Percentiles rank a stretch among this genome's conserved stretches.
Evolutionary conservation across 2,888 invertebrate species (phyloP).

Genomic region (Lasius platythorax): DNA sequence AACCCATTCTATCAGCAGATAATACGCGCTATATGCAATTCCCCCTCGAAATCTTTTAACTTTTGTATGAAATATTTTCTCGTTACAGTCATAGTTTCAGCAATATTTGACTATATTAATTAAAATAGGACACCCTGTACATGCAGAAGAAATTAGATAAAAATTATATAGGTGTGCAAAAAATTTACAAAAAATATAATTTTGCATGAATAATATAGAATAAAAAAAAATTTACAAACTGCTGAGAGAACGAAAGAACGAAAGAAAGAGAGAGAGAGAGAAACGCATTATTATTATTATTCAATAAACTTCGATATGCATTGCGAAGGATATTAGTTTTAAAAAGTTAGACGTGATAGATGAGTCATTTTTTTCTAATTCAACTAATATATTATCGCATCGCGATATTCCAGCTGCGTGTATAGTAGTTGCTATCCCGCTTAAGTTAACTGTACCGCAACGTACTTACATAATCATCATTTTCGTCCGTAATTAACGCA

Average conservation of each 20-base stretch:
- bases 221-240: neutral
- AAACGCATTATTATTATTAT: neutral
- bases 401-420: constrained; percentile 11
- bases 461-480: constrained; percentile 51
- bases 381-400: neutral
- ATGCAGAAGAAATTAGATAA: neutral
- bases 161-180: neutral
- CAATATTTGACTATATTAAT: no score
- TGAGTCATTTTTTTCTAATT: constrained; percentile 8
- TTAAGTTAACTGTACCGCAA: constrained; percentile 42
- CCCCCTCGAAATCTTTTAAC: no score
- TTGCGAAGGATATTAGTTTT: neutral
- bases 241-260: neutral
- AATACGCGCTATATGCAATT: neutral
- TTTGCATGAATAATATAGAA: neutral
- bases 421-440: constrained; percentile 32
- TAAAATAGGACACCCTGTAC: no score
- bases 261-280: neutral
- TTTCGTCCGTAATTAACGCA: constrained; percentile 53
- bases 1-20: neutral
- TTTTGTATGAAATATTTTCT: no score
- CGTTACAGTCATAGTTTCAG: no score
- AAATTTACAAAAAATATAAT: neutral
- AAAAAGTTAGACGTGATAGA: neutral
- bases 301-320: neutral